Percentiles rank a stretch among this genome's conserved stretches.
phyloP scores from a whole-genome alignment of 2,797 vertebrate species.

The Sphaeramia orbicularis region DNA sequence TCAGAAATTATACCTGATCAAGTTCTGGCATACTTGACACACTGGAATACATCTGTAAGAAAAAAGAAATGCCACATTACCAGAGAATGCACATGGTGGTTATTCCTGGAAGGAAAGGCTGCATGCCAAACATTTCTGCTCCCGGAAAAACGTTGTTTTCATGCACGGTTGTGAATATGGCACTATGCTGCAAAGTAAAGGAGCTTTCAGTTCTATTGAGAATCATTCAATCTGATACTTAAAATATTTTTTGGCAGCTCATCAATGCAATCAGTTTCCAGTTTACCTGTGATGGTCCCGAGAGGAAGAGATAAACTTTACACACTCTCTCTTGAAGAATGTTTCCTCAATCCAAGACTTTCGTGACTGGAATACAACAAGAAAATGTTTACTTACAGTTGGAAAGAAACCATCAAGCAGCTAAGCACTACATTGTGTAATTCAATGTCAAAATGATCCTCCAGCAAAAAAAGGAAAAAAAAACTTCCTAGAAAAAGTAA shows the following conservation, averaged over 20 bases:
- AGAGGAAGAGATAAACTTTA: slow-evolving; percentile 89
- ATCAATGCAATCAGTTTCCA: slow-evolving; percentile 8
- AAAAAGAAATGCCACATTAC: slow-evolving; percentile 63
- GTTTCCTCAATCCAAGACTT: slow-evolving; percentile 93
- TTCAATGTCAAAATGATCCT: slow-evolving; percentile 11
- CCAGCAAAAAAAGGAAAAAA: slow-evolving; percentile 17
- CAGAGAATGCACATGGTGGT: slow-evolving; percentile 37
- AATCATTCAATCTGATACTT: slow-evolving; percentile 26
- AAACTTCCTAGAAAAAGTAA: neutral
- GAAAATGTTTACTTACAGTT: slow-evolving; percentile 20
- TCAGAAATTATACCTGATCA: slow-evolving; percentile 89
- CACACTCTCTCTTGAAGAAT: slow-evolving; percentile 94
- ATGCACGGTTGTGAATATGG: slow-evolving; percentile 27
- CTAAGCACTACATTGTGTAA: neutral
- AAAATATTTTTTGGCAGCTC: neutral
- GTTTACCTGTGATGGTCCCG: slow-evolving; percentile 92
- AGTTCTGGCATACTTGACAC: slow-evolving; percentile 94
- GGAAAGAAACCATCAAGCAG: slow-evolving; percentile 3
- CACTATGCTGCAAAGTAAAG: slow-evolving; percentile 12
- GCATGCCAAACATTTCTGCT: slow-evolving; percentile 46
- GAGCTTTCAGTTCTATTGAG: neutral
- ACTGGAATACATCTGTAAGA: slow-evolving; percentile 90
- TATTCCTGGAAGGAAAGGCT: slow-evolving; percentile 58
- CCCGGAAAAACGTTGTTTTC: slow-evolving; percentile 34
- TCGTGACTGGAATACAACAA: slow-evolving; percentile 80